phyloP scores from a whole-genome alignment of 2,888 invertebrate species.

The Xylota segnis region DNA sequence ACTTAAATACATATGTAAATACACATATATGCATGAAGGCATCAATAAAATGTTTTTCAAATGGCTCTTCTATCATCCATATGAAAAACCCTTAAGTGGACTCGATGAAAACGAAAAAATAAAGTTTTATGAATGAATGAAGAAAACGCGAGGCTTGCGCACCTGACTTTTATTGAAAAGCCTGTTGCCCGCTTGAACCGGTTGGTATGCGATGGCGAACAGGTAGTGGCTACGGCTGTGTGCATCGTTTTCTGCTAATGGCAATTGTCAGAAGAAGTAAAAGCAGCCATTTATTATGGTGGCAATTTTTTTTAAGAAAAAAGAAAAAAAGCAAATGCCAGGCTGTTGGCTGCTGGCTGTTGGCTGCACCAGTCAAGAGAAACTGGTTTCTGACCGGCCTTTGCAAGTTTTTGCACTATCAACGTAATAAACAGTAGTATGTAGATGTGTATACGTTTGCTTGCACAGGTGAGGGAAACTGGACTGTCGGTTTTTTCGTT shows the following conservation, averaged over 20 bases:
- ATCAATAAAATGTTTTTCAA: slow-evolving; percentile 23
- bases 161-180: slow-evolving; percentile 76
- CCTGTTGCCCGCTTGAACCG: slow-evolving; percentile 68
- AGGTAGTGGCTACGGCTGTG: slow-evolving; percentile 61
- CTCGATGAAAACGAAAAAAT: slow-evolving; percentile 10
- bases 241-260: slow-evolving; percentile 71
- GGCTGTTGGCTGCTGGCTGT: slow-evolving; percentile 44
- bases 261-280: slow-evolving; percentile 74
- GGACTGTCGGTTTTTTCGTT: slow-evolving; percentile 46
- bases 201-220: slow-evolving; percentile 62
- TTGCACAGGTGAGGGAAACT: slow-evolving; percentile 65
- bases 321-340: slow-evolving; percentile 61
- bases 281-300: slow-evolving; percentile 75
- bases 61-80: slow-evolving; percentile 22
- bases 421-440: slow-evolving; percentile 32
- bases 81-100: slow-evolving; percentile 22
- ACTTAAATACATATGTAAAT: no score
- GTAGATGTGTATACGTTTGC: slow-evolving; percentile 13
- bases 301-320: slow-evolving; percentile 52
- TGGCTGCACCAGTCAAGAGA: slow-evolving; percentile 45
- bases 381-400: slow-evolving; percentile 71
- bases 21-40: background rate
- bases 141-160: slow-evolving; percentile 71
- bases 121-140: slow-evolving; percentile 74
- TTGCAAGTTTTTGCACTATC: slow-evolving; percentile 58